Evolutionary conservation across 2,797 vertebrate genomes (phyloP), one percentile per base, ranked within the genome.

Genomic region (Crypturellus tataupa): DNA sequence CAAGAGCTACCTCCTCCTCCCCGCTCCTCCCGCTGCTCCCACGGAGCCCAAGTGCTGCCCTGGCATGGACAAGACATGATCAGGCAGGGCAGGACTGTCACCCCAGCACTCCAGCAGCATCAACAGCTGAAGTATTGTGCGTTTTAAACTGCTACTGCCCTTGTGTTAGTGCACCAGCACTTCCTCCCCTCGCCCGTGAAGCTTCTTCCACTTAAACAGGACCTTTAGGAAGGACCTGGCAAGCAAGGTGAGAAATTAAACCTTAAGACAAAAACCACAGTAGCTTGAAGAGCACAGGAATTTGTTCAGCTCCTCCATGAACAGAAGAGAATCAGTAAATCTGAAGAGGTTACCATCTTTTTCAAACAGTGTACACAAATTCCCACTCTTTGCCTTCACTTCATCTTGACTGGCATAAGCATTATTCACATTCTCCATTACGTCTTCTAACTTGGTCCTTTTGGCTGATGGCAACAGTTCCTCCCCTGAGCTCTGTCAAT

Each of bases 401-500:
- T 97, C 96, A 2, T 97, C 97, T 65, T 97, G 97, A 58, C 97
- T 97, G 68, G 98, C 93, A 46, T 95, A 96, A 76, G 95, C 53
- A 10, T 96, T 97, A 51, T 92, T 94, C 71, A 84, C 64, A 59
- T 95, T 97, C 81, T 76, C 82, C 40, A 71, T 81, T 62, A 86
- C 1, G 3, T 98, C 97, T 90, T 98, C 98, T 95, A 98, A 97
- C 97, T 98, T 98, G 90, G 98, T 98, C 94, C 98, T 98, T 96
- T 99, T 99, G 58, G 97, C 98, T 10, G 98, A 97, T 5, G 98
- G 98, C 89, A 98, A 91, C 12, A 75, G 58, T 68, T 95, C 91
- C 68, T 96, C 96, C 87, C 92, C 92, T 80, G 83, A 44, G 11
- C 46, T 84, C 98, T 98, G 70, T 42, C 72, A 91, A 97, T 82